Evolutionary conservation across 2,113 vertebrate genomes (phyloP).

Genomic region (Phyllostomus hastatus): DNA sequence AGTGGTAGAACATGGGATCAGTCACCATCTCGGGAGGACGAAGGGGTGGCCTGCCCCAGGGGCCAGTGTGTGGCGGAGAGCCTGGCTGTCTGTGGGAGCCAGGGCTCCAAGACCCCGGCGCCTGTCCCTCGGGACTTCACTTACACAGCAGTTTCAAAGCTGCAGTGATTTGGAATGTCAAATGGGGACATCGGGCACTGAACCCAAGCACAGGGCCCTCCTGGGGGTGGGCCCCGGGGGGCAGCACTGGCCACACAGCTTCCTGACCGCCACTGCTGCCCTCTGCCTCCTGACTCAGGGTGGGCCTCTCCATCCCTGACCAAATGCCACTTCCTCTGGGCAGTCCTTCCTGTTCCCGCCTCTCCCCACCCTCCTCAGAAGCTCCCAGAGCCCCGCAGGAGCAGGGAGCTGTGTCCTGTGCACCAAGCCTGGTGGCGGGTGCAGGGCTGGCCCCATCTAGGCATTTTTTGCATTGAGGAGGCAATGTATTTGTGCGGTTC

Average conservation of each 20-base stretch:
- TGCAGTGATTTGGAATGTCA: too few species aligned
- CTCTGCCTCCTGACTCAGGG: background rate
- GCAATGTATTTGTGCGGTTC: rapidly evolving
- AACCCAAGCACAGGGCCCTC: background rate
- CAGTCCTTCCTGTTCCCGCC: background rate
- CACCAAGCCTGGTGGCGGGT: background rate
- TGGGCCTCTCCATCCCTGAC: background rate
- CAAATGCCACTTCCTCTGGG: background rate
- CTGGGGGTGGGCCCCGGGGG: rapidly evolving
- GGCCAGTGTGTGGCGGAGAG: rapidly evolving
- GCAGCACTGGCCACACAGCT: rapidly evolving
- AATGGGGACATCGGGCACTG: rapidly evolving
- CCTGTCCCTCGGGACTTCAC: background rate
- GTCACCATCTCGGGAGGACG: rapidly evolving
- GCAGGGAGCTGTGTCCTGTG: rapidly evolving
- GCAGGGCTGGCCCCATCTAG: rapidly evolving
- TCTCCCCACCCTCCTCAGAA: too few species aligned
- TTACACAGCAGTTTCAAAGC: background rate
- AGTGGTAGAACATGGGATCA: rapidly evolving
- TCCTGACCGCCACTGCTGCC: rapidly evolving
- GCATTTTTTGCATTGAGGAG: rapidly evolving
- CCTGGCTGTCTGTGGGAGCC: too few species aligned
- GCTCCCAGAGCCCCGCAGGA: background rate
- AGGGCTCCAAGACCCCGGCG: rapidly evolving
- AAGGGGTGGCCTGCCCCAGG: background rate